phyloP scores from a whole-genome alignment of 2,888 invertebrate species.

The Drosophila nr. perissopoda region DNA sequence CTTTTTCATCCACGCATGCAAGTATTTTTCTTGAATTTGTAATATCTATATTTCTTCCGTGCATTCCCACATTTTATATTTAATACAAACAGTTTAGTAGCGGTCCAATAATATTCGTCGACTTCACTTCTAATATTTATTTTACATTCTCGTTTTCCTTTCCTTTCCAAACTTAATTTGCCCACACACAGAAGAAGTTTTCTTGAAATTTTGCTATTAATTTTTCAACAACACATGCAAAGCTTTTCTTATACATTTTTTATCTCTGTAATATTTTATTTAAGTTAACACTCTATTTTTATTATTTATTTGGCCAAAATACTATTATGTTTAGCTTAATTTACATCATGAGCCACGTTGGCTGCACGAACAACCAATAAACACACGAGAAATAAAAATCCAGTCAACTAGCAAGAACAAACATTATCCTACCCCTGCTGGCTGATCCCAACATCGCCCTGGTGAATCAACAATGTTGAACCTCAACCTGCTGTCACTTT shows the following conservation, averaged over 20 bases:
- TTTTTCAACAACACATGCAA: not conserved
- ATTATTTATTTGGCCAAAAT: not conserved
- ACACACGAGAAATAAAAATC: not conserved
- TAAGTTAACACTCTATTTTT: not conserved
- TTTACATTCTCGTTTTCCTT: not conserved
- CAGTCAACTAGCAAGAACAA: constrained; percentile 18
- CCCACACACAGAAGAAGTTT: not conserved
- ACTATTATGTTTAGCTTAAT: constrained; percentile 2
- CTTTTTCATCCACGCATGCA: not conserved
- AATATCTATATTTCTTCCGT: not conserved
- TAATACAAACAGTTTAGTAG: not conserved
- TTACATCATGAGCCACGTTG: constrained; percentile 13
- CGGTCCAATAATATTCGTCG: not conserved
- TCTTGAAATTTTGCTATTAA: not conserved
- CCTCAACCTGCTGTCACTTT: constrained; percentile 51
- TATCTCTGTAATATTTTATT: not conserved
- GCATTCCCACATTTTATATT: not conserved
- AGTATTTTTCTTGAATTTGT: not conserved
- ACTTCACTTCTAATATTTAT: not conserved
- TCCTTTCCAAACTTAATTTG: not conserved
- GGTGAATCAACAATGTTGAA: constrained; percentile 12
- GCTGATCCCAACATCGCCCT: not conserved
- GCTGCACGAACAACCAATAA: constrained; percentile 25
- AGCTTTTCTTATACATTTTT: not conserved
- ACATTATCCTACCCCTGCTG: not conserved